Evolutionary conservation across 2,797 vertebrate genomes (phyloP).

Genomic region (Cheirogaleus major): DNA sequence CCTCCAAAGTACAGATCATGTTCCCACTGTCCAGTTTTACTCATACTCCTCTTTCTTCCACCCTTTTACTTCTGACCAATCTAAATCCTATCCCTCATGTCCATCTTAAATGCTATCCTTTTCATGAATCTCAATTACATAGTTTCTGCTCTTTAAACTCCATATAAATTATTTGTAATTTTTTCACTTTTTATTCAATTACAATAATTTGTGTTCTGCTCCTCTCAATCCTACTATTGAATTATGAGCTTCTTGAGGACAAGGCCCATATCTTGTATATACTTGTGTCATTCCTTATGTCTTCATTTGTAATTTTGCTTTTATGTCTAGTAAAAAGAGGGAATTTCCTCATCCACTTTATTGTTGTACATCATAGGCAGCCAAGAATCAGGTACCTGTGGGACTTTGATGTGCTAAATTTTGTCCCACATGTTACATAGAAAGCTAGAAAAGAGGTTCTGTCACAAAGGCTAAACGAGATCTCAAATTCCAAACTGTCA

Average conservation of each 20-base stretch:
- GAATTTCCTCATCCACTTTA: not conserved
- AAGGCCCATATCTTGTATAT: not conserved
- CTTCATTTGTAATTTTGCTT: not conserved
- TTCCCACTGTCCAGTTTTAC: not conserved
- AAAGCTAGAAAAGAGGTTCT: not conserved
- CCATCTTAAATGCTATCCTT: not conserved
- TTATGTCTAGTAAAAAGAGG: not conserved
- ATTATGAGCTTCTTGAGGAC: not conserved
- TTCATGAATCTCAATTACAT: not conserved
- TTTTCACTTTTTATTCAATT: not conserved
- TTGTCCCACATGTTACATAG: not conserved
- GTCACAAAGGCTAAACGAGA: slow-evolving; percentile 16
- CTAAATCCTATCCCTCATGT: not conserved
- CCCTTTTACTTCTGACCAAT: not conserved
- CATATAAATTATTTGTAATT: not conserved
- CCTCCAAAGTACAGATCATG: not conserved
- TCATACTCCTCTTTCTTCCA: not conserved
- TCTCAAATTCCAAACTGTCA: slow-evolving; percentile 39
- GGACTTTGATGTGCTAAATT: not conserved
- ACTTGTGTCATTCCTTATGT: not conserved
- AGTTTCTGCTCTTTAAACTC: not conserved
- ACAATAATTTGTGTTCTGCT: not conserved
- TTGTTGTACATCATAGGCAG: not conserved
- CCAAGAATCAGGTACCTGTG: not conserved
- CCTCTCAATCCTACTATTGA: not conserved